Conservation (phyloP, 2,888 invertebrate species). For the Helicoverpa assulta region DNA sequence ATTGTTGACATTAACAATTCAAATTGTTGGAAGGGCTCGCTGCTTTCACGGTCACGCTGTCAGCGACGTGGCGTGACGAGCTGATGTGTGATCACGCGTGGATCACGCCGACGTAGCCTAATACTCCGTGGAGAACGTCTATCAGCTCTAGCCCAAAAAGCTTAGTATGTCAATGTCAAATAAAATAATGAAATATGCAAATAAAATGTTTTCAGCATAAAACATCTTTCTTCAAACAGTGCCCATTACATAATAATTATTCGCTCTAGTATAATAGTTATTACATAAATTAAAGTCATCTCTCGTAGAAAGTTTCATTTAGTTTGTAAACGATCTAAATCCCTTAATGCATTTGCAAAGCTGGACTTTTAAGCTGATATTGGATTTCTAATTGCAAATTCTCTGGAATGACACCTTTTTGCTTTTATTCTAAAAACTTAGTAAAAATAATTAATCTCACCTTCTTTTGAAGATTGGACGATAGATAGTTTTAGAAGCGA, state of each 20-base stretch:
- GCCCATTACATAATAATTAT: neutral
- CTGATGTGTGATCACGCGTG: slow-evolving; percentile 58
- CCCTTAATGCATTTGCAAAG: slow-evolving; percentile 44
- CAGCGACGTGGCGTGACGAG: slow-evolving; percentile 27
- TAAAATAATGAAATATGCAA: too few species aligned
- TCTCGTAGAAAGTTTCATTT: slow-evolving; percentile 14
- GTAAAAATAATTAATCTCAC: slow-evolving; percentile 31
- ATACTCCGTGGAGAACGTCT: slow-evolving; percentile 41
- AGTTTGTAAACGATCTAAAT: slow-evolving; percentile 28
- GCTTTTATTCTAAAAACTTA: slow-evolving; percentile 12
- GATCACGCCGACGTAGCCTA: slow-evolving; percentile 59
- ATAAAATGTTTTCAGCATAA: too few species aligned
- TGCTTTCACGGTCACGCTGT: slow-evolving; percentile 39
- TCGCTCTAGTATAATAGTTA: neutral
- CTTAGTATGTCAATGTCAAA: too few species aligned
- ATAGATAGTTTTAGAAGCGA: slow-evolving; percentile 39
- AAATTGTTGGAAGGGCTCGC: slow-evolving; percentile 2
- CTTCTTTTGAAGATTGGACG: slow-evolving; percentile 25
- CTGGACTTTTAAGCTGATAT: slow-evolving; percentile 23
- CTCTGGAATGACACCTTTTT: slow-evolving; percentile 23
- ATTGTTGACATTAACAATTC: slow-evolving; percentile 10
- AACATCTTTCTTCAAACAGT: too few species aligned
- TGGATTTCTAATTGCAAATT: slow-evolving; percentile 43
- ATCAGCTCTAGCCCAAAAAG: too few species aligned
- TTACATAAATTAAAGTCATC: slow-evolving; percentile 5